Evolutionary conservation across 2,113 vertebrate genomes (phyloP), one percentile per base, ranked within the genome.

Genomic region (Macquaria australasica): DNA sequence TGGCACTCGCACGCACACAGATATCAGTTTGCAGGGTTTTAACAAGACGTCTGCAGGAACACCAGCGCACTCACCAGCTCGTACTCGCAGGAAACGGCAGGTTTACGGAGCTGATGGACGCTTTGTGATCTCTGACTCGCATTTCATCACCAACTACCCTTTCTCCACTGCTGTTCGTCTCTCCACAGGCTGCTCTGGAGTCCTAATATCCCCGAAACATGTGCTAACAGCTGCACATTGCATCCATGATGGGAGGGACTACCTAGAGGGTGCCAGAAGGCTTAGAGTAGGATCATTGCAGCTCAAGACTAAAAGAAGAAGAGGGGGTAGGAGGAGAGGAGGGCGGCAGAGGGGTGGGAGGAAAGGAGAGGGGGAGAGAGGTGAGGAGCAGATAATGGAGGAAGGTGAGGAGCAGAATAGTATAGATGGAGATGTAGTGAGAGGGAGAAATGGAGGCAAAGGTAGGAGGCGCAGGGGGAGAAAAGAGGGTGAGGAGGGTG

Each of bases 151-250:
- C 82, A 97, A 92, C 39, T 99, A 96, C 73, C 98, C 98, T 0
- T 99, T 99, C 89, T 97, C 93, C 8, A 95, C 97, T 0, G 97
- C 98, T 0, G 97, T 98, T 43, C 98, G 97, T 88, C 92, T 99
- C 72, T 99, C 98, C 90, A 97, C 96, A 0, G 97, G 97, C 64
- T 99, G 98, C 84, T 98, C 98, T 0, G 98, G 98, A 1, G 92
- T 97, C 15, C 95, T 99, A 0, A 14, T 99, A 3, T 98, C 97
- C 12, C 96, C 96, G 0, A 96, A 76, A 41, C 98, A 99, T 0
- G 97, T 98, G 15, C 92, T 99, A 2, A 99, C 98, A 0, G 97
- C 98, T 0, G 98, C 98, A 39, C 97, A 97, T 87, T 99, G 98
- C 21, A 86, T 99, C 50, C 98, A 99, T 2, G 86, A 98, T 0